Percentiles rank a stretch among this genome's conserved stretches.
Evolutionary conservation across 2,888 invertebrate species (phyloP).

Genomic region (Xiphydria camelus): DNA sequence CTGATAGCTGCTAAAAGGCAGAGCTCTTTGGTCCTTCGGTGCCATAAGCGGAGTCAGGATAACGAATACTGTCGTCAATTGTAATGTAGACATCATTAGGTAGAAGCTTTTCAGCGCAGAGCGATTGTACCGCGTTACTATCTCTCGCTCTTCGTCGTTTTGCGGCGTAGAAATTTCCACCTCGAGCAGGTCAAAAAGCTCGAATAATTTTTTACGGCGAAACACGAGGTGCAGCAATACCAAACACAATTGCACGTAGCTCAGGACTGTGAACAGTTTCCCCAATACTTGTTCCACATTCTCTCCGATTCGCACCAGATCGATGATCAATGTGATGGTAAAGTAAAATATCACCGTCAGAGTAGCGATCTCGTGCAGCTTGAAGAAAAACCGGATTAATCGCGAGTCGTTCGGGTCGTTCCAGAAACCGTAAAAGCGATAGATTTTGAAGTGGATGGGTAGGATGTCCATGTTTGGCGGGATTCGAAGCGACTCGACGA

Average conservation of each 20-base stretch:
- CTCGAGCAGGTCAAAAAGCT: background rate
- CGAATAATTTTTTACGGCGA: background rate
- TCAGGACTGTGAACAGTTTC: background rate
- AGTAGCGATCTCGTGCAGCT: background rate
- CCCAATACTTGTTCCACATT: background rate
- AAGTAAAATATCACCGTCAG: background rate
- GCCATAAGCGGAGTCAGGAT: background rate
- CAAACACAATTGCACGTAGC: background rate
- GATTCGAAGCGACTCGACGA: too few species aligned
- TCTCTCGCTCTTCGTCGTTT: background rate
- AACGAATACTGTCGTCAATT: background rate
- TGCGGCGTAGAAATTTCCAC: too few species aligned
- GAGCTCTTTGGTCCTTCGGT: background rate
- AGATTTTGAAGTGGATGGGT: background rate
- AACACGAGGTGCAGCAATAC: background rate
- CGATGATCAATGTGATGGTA: background rate
- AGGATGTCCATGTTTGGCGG: background rate
- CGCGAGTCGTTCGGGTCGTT: background rate
- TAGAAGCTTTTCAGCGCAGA: background rate
- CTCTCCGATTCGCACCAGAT: background rate
- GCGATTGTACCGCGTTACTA: background rate
- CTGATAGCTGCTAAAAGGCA: background rate
- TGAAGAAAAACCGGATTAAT: too few species aligned
- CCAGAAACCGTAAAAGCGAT: background rate
- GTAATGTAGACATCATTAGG: background rate